A percentile compares a stretch with the other conserved stretches of the same genome.
These are phyloP conservation scores for Corvus moneduloides DNA, from an alignment of 2,113 vertebrate genomes.

Conservation along the genomic window DNA sequence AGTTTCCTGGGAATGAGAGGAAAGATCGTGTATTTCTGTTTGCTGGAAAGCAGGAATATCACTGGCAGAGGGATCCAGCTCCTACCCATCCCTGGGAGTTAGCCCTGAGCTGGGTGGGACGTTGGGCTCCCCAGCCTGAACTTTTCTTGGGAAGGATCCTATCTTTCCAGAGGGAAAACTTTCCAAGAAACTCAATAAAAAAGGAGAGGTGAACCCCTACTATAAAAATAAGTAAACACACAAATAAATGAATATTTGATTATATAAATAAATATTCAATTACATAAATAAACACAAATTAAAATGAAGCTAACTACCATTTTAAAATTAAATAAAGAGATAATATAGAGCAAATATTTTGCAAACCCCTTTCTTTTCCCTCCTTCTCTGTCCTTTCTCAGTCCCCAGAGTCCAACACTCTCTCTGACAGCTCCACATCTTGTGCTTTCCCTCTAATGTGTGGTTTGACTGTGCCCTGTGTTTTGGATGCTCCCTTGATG, in stretches of 20 bases:
- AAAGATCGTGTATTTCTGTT: neutral
- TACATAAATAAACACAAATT: too few species aligned
- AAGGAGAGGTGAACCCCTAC: neutral
- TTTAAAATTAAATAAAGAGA: neutral
- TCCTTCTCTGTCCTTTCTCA: neutral
- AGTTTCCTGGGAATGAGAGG: neutral
- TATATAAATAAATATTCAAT: too few species aligned
- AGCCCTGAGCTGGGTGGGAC: accelerated
- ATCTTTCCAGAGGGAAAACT: neutral
- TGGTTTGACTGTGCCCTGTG: neutral
- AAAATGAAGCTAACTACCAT: too few species aligned
- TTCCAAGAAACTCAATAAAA: neutral
- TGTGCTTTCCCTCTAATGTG: neutral
- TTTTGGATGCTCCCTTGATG: neutral
- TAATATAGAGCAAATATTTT: neutral
- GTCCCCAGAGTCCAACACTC: neutral
- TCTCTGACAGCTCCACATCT: neutral
- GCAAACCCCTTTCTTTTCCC: neutral
- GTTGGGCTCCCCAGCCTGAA: neutral
- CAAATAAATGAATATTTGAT: too few species aligned
- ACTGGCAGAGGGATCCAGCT: neutral
- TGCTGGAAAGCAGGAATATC: neutral
- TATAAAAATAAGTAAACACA: neutral
- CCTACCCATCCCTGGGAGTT: neutral
- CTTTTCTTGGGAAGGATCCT: neutral